Percentiles rank a stretch among this genome's conserved stretches.
Evolutionary conservation across 2,113 vertebrate genomes (phyloP).

Genomic region (Alaudala cheleensis): DNA sequence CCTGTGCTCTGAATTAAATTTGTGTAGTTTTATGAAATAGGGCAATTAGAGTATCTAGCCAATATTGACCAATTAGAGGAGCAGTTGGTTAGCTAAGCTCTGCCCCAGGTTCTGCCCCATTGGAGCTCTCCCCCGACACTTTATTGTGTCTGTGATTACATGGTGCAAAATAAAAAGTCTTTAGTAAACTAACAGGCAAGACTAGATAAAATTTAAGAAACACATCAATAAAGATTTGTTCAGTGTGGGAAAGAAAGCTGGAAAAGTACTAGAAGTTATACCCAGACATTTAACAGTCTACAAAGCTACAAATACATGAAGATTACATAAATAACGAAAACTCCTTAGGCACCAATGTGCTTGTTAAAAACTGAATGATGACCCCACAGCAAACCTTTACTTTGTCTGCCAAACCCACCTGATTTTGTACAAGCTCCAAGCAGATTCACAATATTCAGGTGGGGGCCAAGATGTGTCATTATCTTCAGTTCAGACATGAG

Average conservation of each 20-base stretch:
- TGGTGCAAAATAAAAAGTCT: background rate
- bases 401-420: constrained; percentile 75
- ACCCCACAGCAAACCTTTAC: background rate
- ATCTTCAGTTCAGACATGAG: constrained; percentile 99
- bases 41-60: background rate
- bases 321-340: background rate
- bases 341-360: background rate
- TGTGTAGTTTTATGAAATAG: background rate
- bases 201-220: background rate
- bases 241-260: background rate
- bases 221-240: rapidly evolving
- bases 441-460: constrained; percentile 97
- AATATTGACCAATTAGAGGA: background rate
- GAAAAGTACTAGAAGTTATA: background rate
- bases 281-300: background rate
- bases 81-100: background rate
- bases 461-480: constrained; percentile 97
- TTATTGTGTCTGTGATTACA: too few species aligned
- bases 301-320: background rate
- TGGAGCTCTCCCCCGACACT: background rate
- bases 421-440: constrained; percentile 97
- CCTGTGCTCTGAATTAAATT: rapidly evolving
- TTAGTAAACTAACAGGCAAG: background rate
- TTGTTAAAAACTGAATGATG: background rate
- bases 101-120: rapidly evolving